Base-by-base conservation (phyloP, 1,140 invertebrate species). In the Lepidurus packardi region DNA sequence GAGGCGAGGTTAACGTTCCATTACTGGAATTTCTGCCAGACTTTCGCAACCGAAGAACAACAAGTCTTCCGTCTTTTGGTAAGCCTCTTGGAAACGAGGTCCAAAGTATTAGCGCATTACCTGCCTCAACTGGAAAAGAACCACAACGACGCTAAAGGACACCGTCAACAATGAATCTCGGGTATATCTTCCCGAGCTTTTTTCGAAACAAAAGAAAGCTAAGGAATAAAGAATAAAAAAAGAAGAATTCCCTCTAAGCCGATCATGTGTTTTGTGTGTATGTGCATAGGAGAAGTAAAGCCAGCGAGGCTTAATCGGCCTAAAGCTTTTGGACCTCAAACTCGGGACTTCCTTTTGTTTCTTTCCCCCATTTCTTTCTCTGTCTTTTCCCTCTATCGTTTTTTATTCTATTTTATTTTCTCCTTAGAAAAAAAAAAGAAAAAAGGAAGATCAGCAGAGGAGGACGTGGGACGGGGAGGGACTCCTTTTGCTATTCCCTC, bases 191-290 rank as follows among this genome's bases (percentile, higher is more conserved):
- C 53, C 21, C 7, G 53, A 65, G 53, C 13, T 65, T 65, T n/a
- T 65, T 65, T 16, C 21, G 16, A 13, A 13, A 7, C 9, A 13
- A 21, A 65, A 9, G 53, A 13, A 16, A 21, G 21, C 16, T 7
- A 21, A 21, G 53, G 53, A 65, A 13, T 21, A 65, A 9, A 21
- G 6, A n/a, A 65, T 7, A 9, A 65, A 65, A 34, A 34, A 34
- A 34, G 3, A 34, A 34, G 34, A 34, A 65, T 65, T 65, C 53
- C 53, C 8, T 16, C 53, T 65, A 65, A 65, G 53, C 53, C 53
- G 53, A 65, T 65, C 53, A 65, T 65, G 53, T 65, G 53, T 65
- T 65, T 65, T 65, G 53, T 65, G 53, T 65, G 53, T 65, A 13
- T 65, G 53, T 65, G 53, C 21, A 21, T n/a, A 21, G 4, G 53